These are phyloP conservation scores for Halocaridina rubra DNA, from an alignment of 2,888 invertebrate genomes.

Conservation along the genomic window DNA sequence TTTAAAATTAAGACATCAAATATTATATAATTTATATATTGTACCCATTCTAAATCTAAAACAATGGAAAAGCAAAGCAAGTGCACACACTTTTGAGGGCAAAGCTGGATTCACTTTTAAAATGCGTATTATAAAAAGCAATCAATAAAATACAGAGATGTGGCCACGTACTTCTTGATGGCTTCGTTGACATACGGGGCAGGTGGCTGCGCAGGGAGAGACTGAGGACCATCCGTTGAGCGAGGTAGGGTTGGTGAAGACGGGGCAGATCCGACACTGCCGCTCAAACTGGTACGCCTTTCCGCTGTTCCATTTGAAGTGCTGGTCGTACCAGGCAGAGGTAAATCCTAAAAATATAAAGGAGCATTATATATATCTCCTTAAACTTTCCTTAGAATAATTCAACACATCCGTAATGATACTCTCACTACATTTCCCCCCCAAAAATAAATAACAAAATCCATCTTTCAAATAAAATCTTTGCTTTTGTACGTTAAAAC, in stretches of 20 bases:
- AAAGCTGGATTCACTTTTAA: no score
- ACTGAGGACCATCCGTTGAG: conserved; percentile 56
- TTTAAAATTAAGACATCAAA: no score
- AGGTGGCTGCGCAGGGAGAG: conserved; percentile 50
- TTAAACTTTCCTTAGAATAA: neutral
- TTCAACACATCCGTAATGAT: neutral
- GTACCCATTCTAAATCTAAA: no score
- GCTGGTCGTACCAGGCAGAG: conserved; percentile 30
- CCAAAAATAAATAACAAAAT: no score
- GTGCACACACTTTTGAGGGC: no score
- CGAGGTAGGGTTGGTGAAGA: conserved; percentile 69
- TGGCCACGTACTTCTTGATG: conserved; percentile 55
- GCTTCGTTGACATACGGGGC: conserved; percentile 59
- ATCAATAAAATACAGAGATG: neutral
- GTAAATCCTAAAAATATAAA: conserved; percentile 15
- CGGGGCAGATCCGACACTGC: conserved; percentile 71
- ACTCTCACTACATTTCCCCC: no score
- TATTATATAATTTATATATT: no score
- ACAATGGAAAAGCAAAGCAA: no score
- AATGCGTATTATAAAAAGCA: no score
- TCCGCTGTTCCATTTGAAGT: conserved; percentile 19
- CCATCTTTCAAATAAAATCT: no score
- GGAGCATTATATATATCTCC: neutral
- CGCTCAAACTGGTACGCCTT: conserved; percentile 38
- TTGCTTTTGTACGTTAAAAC: no score